phyloP scores from a whole-genome alignment of 2,797 vertebrate genomes.

The Chloroceryle amazona region DNA sequence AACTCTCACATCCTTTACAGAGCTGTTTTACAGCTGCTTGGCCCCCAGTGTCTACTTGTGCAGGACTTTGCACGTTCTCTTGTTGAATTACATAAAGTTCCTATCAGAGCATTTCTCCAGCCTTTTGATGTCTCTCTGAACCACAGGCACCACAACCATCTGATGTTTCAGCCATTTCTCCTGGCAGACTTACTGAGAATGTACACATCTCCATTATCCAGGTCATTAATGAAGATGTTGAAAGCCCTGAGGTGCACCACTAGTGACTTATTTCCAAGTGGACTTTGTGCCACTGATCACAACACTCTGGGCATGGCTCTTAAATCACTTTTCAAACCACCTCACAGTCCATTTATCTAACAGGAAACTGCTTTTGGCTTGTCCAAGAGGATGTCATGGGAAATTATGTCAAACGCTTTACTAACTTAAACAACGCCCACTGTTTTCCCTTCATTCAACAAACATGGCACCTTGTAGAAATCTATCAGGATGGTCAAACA shows the following conservation, averaged over 20 bases:
- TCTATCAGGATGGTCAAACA: background rate
- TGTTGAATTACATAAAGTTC: too few relatives aligned
- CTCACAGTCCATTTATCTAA: background rate
- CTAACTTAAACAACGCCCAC: background rate
- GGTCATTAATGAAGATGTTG: background rate
- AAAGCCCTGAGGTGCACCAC: background rate
- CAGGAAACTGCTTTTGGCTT: background rate
- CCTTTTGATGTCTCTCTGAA: too few relatives aligned
- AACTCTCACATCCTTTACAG: accelerated
- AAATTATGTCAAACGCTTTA: background rate
- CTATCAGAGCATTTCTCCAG: too few relatives aligned
- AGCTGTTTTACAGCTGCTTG: background rate
- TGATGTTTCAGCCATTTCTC: too few relatives aligned
- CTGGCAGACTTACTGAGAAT: background rate
- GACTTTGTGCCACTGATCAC: background rate
- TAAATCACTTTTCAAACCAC: background rate
- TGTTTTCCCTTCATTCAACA: background rate
- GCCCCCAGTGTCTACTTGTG: too few relatives aligned
- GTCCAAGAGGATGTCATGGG: background rate
- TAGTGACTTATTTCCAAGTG: background rate
- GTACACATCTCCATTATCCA: background rate
- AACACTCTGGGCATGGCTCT: too few relatives aligned
- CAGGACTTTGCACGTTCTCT: background rate
- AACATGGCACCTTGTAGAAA: background rate
- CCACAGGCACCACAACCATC: too few relatives aligned